Percentiles rank a stretch among this genome's conserved stretches.
Evolutionary conservation across 2,113 vertebrate genomes (phyloP).

Genomic region (Ornithorhynchus anatinus): DNA sequence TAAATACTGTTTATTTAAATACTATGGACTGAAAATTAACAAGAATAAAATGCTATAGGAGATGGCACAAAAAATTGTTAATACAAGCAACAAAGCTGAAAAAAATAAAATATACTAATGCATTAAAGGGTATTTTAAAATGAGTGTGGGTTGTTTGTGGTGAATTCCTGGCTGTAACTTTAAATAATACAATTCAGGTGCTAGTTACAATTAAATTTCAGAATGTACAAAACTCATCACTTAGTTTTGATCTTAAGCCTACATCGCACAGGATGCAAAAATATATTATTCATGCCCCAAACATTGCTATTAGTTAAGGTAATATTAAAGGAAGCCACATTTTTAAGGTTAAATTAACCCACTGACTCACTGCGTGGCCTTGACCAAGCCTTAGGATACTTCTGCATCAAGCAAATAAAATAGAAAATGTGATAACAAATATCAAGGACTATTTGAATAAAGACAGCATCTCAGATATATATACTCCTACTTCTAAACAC

Average conservation of each 20-base stretch:
- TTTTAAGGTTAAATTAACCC: constrained; percentile 11
- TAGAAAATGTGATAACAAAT: too few species aligned
- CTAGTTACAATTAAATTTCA: neutral
- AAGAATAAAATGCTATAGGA: too few species aligned
- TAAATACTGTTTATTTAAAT: too few species aligned
- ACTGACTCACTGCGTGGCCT: constrained; percentile 15
- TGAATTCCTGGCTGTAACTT: neutral
- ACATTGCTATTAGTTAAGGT: constrained; percentile 8
- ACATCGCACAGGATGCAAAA: neutral
- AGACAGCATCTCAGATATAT: too few species aligned
- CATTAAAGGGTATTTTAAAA: constrained; percentile 11
- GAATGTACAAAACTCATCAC: too few species aligned
- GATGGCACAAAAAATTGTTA: too few species aligned
- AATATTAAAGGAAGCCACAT: constrained; percentile 2
- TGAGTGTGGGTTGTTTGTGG: neutral
- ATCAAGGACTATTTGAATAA: constrained; percentile 10
- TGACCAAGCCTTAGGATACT: constrained; percentile 16
- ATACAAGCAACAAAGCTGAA: too few species aligned
- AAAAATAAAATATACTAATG: too few species aligned
- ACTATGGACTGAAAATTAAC: too few species aligned
- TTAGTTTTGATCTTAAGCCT: too few species aligned
- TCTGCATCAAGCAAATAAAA: constrained; percentile 24
- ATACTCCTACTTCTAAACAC: too few species aligned
- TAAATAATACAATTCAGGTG: neutral
- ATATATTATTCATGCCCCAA: neutral